Percentiles rank a stretch among this genome's conserved stretches.
phyloP scores from a whole-genome alignment of 2,113 vertebrate species.

The Morphnarchus princeps region DNA sequence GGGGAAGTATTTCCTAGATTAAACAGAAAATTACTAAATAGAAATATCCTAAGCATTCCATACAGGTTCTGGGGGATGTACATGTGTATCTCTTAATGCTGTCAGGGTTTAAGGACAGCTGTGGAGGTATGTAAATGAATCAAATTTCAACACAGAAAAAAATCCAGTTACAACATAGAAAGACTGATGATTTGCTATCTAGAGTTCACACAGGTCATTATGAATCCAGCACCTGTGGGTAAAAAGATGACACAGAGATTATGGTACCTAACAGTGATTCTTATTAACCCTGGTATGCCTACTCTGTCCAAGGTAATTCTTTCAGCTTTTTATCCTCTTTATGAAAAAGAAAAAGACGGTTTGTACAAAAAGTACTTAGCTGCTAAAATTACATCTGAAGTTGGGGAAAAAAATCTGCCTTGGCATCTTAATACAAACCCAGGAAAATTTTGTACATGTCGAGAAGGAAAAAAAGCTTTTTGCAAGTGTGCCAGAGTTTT shows the following conservation, averaged over 20 bases:
- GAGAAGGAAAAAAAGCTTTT: not conserved
- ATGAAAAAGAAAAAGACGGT: not conserved
- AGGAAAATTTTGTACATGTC: not conserved
- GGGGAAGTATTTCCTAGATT: not conserved
- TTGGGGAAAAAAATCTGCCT: not conserved
- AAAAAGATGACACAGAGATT: not conserved
- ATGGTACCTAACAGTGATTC: not conserved
- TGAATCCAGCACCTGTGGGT: not conserved
- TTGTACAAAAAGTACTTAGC: not conserved
- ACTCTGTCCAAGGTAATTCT: not conserved
- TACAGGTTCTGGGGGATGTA: not conserved
- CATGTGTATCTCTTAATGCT: not conserved
- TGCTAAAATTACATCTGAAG: conserved; percentile 3
- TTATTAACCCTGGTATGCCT: not conserved
- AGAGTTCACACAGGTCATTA: not conserved
- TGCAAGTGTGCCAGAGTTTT: not conserved
- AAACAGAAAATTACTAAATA: not conserved
- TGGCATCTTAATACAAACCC: not conserved
- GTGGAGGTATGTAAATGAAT: not conserved
- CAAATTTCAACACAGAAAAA: not conserved
- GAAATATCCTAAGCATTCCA: not conserved
- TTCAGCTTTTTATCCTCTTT: not conserved
- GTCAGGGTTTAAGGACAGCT: not conserved
- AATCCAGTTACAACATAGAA: not conserved
- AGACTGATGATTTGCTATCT: not conserved